Percentiles rank a stretch among this genome's conserved stretches.
Evolutionary conservation across 2,113 vertebrate species (phyloP).

Genomic region (Eulemur rufifrons): DNA sequence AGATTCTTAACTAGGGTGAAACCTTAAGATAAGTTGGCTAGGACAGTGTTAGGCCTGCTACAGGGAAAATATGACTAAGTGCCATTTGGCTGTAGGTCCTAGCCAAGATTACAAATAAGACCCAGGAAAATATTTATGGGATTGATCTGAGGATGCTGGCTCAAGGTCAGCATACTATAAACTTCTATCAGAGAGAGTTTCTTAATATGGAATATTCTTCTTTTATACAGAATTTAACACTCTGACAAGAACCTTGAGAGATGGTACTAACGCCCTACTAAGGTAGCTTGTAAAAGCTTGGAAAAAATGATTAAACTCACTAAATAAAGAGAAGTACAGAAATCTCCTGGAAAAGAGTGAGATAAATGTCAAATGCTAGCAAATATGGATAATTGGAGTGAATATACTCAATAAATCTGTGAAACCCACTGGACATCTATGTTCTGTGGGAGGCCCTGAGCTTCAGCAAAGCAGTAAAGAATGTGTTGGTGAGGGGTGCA

Average conservation of each 20-base stretch:
- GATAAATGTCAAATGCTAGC: not conserved
- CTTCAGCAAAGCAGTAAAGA: not conserved
- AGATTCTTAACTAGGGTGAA: not conserved
- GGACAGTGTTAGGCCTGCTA: not conserved
- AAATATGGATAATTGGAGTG: not conserved
- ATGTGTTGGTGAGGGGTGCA: not conserved
- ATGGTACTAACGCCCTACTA: not conserved
- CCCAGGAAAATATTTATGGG: not conserved
- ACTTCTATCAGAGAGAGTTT: not conserved
- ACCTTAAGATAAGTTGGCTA: not conserved
- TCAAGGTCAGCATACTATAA: not conserved
- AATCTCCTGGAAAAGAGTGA: not conserved
- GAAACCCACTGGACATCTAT: not conserved
- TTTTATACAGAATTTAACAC: not conserved
- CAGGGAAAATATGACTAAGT: not conserved
- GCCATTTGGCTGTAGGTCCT: not conserved
- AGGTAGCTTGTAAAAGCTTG: not conserved
- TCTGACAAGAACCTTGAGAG: not conserved
- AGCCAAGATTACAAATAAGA: not conserved
- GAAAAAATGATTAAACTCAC: not conserved
- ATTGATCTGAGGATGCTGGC: not conserved
- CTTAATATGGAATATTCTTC: not conserved
- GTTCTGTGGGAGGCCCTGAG: not conserved
- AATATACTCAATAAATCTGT: not conserved
- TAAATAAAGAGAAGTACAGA: not conserved